Conservation (phyloP, 92 coral and sea anemone species). For the Palythoa heliodiscus region DNA sequence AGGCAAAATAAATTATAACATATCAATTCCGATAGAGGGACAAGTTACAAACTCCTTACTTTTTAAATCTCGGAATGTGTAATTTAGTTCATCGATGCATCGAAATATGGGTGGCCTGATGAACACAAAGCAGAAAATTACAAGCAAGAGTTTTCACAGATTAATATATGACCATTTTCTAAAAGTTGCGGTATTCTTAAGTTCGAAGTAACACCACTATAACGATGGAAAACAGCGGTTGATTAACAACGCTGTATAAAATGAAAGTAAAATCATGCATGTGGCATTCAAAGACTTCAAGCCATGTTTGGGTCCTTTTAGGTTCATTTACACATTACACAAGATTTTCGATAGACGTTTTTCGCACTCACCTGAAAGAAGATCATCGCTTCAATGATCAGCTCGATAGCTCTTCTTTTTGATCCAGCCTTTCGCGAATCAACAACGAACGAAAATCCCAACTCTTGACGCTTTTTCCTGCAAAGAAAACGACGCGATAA, state of each 20-base stretch:
- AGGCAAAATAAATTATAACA: neutral
- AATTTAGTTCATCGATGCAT: neutral
- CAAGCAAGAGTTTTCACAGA: neutral
- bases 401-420: constrained; percentile 77
- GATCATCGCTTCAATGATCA: constrained; percentile 88
- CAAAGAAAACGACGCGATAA: constrained; percentile 41
- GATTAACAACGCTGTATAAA: neutral
- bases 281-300: neutral
- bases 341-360: neutral
- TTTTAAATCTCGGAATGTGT: neutral
- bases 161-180: neutral
- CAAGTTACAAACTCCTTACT: neutral
- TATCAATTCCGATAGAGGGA: neutral
- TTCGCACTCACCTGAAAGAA: constrained; percentile 88
- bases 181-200: neutral
- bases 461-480: constrained; percentile 78
- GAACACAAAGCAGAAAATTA: neutral
- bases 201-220: neutral
- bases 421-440: constrained; percentile 84
- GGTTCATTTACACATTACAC: neutral
- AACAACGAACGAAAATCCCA: constrained; percentile 84
- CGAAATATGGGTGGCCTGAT: neutral
- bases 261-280: neutral
- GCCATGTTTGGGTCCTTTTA: neutral
- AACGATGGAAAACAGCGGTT: neutral